Base-by-base conservation (phyloP, 2,113 vertebrate species). In the Rhodinocichla rosea region DNA sequence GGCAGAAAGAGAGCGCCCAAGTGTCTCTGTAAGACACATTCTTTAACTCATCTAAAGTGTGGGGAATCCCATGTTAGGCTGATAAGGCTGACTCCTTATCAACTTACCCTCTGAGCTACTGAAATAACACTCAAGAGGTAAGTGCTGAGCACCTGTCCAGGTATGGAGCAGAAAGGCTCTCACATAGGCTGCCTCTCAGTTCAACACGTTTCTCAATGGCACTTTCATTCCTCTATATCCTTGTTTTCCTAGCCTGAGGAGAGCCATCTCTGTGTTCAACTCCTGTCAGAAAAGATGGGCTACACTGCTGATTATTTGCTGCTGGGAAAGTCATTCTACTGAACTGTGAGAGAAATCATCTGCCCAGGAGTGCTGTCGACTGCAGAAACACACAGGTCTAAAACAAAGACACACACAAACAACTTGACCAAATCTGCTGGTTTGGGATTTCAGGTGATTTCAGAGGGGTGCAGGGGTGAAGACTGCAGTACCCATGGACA, bases 321-420 rank as follows among this genome's bases (percentile, higher is more conserved):
- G 76, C 95, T 92, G 95, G 96, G 92, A 96, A 97, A 97, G 94
- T 96, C 94, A 94, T 92, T 95, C 91, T 95, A 96, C 82, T 87
- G 95, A 94, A 92, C 73, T 96, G 94, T 95, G 94, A 92, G 87
- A 94, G 93, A 96, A 95, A 94, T 95, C 84, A 85, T 95, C 93
- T 92, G 79, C 94, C 95, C 93, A 90, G 83, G 71, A 95, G 75
- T 84, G 83, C 90, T 92, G 79, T 88, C 4, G 0, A 71, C 89
- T 90, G 76, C 88, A 89, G 57, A 93, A 93, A 87, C 35, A 86
- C 82, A 76, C 62, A 77, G 73, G 49, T 53, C 69, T 84, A 45
- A 95, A 92, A 76, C 78, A 95, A 93, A 86, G 62, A 77, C n/a
- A 21, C 76, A 52, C 49, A 73, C 30, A 57, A 44, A 7, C 35